Percentiles rank a stretch among this genome's conserved stretches.
phyloP scores from a whole-genome alignment of 2,113 vertebrate genomes.

The Dicentrarchus labrax region DNA sequence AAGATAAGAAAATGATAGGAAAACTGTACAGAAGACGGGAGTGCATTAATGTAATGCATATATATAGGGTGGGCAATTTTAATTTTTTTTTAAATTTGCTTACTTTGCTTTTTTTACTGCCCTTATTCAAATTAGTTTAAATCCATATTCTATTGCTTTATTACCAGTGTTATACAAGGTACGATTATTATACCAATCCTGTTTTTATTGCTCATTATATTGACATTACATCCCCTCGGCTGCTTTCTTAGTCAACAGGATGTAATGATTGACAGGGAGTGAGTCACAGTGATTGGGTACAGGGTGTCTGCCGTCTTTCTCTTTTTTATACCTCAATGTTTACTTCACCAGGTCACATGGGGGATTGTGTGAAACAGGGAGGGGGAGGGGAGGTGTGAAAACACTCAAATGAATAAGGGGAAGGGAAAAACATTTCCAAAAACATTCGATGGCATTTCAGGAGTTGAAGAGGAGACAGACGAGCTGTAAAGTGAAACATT shows the following conservation, averaged over 20 bases:
- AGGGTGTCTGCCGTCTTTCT: not conserved
- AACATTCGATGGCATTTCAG: too few species aligned
- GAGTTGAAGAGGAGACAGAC: not conserved
- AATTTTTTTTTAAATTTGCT: not conserved
- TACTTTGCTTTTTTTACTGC: constrained; percentile 4
- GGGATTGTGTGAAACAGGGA: not conserved
- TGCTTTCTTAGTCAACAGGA: not conserved
- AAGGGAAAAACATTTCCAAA: too few species aligned
- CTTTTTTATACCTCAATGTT: not conserved
- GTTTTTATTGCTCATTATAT: constrained; percentile 16
- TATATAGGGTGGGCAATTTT: too few species aligned
- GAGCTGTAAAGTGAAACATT: not conserved
- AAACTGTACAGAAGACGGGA: too few species aligned
- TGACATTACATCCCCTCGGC: not conserved
- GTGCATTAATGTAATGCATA: too few species aligned
- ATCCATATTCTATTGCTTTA: not conserved
- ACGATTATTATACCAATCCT: not conserved
- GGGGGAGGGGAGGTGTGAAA: not conserved
- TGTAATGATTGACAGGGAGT: constrained; percentile 31
- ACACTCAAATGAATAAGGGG: not conserved
- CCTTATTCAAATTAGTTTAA: not conserved
- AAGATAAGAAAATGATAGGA: too few species aligned
- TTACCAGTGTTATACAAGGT: not conserved
- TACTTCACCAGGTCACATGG: not conserved
- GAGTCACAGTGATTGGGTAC: constrained; percentile 7